Conservation (phyloP, 2,797 vertebrate species). For the Enteromius treurensis region DNA sequence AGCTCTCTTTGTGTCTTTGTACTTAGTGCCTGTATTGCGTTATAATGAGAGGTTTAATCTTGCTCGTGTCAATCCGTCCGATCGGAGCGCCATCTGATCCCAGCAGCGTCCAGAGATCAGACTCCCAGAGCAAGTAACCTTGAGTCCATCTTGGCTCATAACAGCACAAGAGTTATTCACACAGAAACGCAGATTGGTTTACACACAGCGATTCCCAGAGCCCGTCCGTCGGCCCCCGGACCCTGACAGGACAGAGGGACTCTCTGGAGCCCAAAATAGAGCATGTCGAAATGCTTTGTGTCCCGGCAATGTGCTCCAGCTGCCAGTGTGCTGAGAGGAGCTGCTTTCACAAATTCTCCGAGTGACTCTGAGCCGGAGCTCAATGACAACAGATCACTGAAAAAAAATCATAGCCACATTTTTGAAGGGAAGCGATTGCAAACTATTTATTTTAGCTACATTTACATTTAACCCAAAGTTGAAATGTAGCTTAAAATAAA, state of each 20-base stretch:
- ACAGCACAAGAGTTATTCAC: conserved; percentile 39
- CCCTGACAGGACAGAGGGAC: conserved; percentile 51
- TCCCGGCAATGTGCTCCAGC: conserved; percentile 56
- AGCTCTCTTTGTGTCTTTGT: conserved; percentile 6
- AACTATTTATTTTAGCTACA: too few species aligned
- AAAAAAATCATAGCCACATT: background rate
- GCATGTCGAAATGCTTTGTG: conserved; percentile 58
- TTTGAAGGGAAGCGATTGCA: too few species aligned
- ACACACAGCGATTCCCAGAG: conserved; percentile 45
- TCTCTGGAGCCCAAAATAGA: conserved; percentile 60
- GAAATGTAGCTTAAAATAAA: too few species aligned
- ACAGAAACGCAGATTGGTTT: conserved; percentile 46
- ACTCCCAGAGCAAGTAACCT: conserved; percentile 49
- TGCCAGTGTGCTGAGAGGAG: conserved; percentile 60
- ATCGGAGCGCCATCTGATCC: conserved; percentile 51
- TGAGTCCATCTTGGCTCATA: conserved; percentile 49
- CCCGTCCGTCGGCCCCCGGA: conserved; percentile 25
- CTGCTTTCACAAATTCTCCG: conserved; percentile 58
- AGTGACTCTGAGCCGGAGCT: conserved; percentile 38
- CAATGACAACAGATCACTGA: conserved; percentile 38
- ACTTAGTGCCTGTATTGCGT: background rate
- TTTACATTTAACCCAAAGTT: too few species aligned
- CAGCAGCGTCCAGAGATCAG: conserved; percentile 14
- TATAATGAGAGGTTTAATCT: conserved; percentile 46
- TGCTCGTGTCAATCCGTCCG: conserved; percentile 30